Base-by-base conservation (phyloP, 1,140 invertebrate species). In the Sogatella furcifera region DNA sequence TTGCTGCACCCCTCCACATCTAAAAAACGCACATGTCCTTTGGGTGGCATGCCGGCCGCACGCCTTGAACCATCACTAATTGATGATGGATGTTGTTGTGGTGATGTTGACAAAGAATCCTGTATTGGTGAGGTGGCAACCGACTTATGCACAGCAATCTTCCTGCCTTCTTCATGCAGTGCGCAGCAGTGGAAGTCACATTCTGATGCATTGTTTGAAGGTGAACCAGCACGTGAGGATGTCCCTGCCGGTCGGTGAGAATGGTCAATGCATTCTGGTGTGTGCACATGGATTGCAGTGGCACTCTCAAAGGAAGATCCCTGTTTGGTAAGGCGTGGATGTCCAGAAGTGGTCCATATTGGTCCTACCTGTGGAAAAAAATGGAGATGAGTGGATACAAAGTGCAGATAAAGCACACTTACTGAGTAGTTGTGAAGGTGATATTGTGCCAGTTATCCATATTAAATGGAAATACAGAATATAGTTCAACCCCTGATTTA, bases 131-230 rank as follows among this genome's bases (percentile, higher is more conserved):
- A 93, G 44, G 90, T 93, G 57, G 90, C 89, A 55, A 93, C 90
- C 64, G 86, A 88, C 73, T 91, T 93, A 75, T 92, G 90, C 49
- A 93, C 89, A 43, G 89, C 89, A 68, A 93, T 93, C 69, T 89
- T 84, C 31, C 90, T 82, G 1, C 90, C 90, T 73, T 93, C 90
- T 72, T 94, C 90, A 78, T 95, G 92, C 60, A 95, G 78, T 31
- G 92, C 88, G 75, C 92, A 94, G 73, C 92, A 96, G 74, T 95
- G 92, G 74, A 95, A 95, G 74, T 95, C 92, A 77, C 92, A 95
- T 70, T 93, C 89, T 34, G 81, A 79, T 19, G 78, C 81, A 46
- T 75, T 76, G 71, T 84, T 80, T 64, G 77, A 72, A 0, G 81
- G 78, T 38, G 78, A 78, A 71, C 17, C 77, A 74, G 66, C 78